Conservation (phyloP, 2,797 vertebrate species). For the Taeniopygia guttata region DNA sequence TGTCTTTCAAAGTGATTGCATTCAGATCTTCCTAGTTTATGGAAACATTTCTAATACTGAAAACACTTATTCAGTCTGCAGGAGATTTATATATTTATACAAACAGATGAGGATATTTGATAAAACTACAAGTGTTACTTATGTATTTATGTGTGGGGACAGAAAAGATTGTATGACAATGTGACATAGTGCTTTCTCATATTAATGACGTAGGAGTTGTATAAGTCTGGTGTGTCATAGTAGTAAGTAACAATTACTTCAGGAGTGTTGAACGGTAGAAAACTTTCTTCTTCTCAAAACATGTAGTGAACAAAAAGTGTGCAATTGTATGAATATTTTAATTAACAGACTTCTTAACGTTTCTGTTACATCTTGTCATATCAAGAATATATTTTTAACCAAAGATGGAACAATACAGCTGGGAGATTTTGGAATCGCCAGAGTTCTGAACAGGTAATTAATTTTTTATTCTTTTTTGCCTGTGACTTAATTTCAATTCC, state of each 20-base stretch:
- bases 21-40: background rate
- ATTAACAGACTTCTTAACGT: conserved; percentile 53
- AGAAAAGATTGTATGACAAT: background rate
- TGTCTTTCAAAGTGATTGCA: background rate
- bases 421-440: conserved; percentile 96
- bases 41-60: background rate
- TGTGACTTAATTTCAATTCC: background rate
- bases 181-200: background rate
- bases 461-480: background rate
- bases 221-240: background rate
- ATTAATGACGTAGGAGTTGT: background rate
- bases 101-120: background rate
- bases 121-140: background rate
- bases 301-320: background rate
- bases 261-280: background rate
- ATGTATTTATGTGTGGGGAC: background rate
- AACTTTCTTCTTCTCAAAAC: background rate
- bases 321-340: conserved; percentile 20
- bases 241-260: background rate
- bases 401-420: conserved; percentile 94
- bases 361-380: background rate
- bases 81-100: background rate
- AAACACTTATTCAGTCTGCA: background rate
- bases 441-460: conserved; percentile 92
- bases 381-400: conserved; percentile 96